Evolutionary conservation across 2,113 vertebrate genomes (phyloP), one percentile per base, ranked within the genome.

Genomic region (Sorex araneus): DNA sequence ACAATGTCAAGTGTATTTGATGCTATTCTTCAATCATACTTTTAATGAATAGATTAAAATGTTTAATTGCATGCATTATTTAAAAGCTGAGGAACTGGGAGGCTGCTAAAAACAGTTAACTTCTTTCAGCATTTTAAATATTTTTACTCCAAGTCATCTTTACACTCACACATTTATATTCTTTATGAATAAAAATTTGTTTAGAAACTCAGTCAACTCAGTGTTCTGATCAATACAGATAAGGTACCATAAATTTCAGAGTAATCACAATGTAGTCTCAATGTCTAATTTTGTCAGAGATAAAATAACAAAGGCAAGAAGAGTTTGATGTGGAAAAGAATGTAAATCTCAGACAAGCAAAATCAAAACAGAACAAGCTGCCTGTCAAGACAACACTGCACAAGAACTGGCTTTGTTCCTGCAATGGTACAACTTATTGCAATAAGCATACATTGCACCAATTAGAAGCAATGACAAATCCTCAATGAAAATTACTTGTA

Each of bases 51-150:
- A 71, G 83, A 92, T 92, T 76, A 92, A 96, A 95, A 54, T 69
- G 88, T 82, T 93, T 95, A 95, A 89, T 95, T 91, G 40, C 67
- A 94, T 91, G 54, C 89, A 89, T 93, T 94, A 87, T 95, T 94
- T 93, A 93, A 95, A 90, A 43, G 81, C 83, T 91, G 54, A 71
- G 54, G 32, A 93, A 70, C n/a, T 66, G 73, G 27, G 28, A 88
- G 40, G 25, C 50, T 94, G 83, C 76, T 76, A 36, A 92, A 92
- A 93, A 86, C 15, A 95, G 36, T 75, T 94, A 54, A 92, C 67
- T 83, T 90, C 32, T 77, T 75, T 32, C 23, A 83, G 45, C 9
- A 57, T 86, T 84, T 94, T 47, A 92, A 95, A 94, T 76, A 63
- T 19, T 76, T 28, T 30, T 23, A 74, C 5, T 69, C 63, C 18